Conservation (phyloP, 2,797 vertebrate species). For the Monodelphis domestica region DNA sequence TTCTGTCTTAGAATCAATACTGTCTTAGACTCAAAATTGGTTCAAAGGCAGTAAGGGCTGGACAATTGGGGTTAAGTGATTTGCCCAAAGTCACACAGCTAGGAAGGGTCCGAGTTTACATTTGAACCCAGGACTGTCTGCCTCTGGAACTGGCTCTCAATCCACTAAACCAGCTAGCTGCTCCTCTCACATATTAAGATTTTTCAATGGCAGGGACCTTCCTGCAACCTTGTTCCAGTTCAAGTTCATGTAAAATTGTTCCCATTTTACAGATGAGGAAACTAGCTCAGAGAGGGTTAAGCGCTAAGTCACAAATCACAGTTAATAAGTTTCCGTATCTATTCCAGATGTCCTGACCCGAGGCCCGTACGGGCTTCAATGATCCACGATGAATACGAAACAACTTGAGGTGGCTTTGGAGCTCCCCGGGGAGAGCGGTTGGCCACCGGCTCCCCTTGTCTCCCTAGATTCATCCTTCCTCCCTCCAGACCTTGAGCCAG, state of each 20-base stretch:
- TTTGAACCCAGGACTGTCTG: too few species aligned
- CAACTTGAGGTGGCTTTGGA: too few species aligned
- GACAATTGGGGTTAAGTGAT: too few species aligned
- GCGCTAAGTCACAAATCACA: not conserved
- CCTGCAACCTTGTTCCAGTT: not conserved
- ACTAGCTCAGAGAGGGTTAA: not conserved
- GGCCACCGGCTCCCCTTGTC: not conserved
- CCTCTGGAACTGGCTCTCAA: too few species aligned
- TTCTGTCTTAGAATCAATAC: too few species aligned
- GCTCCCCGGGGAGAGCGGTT: not conserved
- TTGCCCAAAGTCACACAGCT: too few species aligned
- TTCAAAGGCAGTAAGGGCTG: too few species aligned
- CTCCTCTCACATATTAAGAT: too few species aligned
- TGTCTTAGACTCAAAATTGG: too few species aligned
- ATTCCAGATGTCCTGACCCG: not conserved
- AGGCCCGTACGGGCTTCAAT: not conserved
- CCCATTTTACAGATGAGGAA: not conserved
- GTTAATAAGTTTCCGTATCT: not conserved
- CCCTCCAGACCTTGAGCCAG: not conserved
- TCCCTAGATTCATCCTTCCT: not conserved
- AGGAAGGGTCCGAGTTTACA: too few species aligned
- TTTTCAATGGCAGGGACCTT: not conserved
- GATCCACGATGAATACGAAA: not conserved
- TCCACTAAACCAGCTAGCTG: too few species aligned
- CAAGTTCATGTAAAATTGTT: too few species aligned